These are phyloP conservation scores for Lepidocyrtoides sp. DNA, from an alignment of 2,888 invertebrate genomes.

Conservation along the genomic window DNA sequence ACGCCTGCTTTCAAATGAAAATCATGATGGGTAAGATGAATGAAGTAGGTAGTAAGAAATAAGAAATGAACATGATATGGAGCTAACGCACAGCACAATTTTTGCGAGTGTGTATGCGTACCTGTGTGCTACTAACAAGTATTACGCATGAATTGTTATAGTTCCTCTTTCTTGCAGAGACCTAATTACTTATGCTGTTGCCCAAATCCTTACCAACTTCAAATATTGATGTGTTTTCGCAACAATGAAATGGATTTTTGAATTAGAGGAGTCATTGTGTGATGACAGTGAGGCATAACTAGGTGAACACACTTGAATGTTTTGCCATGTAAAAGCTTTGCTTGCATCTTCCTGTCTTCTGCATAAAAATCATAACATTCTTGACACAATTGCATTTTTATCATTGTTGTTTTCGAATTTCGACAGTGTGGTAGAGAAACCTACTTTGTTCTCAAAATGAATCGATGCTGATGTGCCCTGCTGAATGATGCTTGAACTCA, in stretches of 20 bases:
- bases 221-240: slow-evolving; percentile 13
- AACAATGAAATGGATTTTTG: slow-evolving; percentile 27
- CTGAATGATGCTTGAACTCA: slow-evolving; percentile 30
- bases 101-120: too few relatives aligned
- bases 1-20: too few relatives aligned
- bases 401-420: background rate
- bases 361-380: background rate
- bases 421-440: background rate
- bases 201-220: slow-evolving; percentile 24
- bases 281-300: background rate
- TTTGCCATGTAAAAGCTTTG: too few relatives aligned
- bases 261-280: background rate
- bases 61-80: too few relatives aligned
- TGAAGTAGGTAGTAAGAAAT: too few relatives aligned
- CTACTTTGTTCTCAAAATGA: background rate
- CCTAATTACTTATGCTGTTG: background rate
- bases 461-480: background rate
- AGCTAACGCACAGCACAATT: too few relatives aligned
- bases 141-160: background rate
- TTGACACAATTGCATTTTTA: slow-evolving; percentile 17
- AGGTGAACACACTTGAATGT: background rate
- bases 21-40: too few relatives aligned
- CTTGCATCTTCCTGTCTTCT: background rate
- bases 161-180: background rate
- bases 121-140: too few relatives aligned